Evolutionary conservation across 2,888 invertebrate species (phyloP).

Genomic region (Minunthozetes semirufus): DNA sequence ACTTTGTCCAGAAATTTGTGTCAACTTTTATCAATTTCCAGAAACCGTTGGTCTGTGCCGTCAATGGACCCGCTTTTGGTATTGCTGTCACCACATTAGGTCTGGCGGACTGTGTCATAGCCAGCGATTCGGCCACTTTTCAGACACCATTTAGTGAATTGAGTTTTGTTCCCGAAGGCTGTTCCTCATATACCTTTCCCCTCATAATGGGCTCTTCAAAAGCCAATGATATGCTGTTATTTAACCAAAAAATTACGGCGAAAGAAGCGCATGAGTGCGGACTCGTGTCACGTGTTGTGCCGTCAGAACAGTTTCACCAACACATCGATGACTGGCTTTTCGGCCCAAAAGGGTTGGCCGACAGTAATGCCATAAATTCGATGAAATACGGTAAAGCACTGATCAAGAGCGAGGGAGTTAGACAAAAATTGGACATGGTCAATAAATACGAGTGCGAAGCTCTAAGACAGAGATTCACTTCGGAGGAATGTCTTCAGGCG

Average conservation of each 20-base stretch:
- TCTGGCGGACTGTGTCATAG: slow-evolving; percentile 80
- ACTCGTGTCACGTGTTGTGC: slow-evolving; percentile 71
- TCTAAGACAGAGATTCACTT: slow-evolving; percentile 59
- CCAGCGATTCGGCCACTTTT: slow-evolving; percentile 80
- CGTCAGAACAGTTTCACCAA: slow-evolving; percentile 57
- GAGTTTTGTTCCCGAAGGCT: slow-evolving; percentile 85
- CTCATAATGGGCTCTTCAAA: slow-evolving; percentile 64
- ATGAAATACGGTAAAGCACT: slow-evolving; percentile 65
- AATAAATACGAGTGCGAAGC: slow-evolving; percentile 63
- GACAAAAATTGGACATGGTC: slow-evolving; percentile 58
- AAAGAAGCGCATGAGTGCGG: slow-evolving; percentile 68
- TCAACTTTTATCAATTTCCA: slow-evolving; percentile 73
- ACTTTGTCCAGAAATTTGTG: slow-evolving; percentile 52
- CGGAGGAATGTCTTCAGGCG: slow-evolving; percentile 61
- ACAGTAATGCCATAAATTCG: slow-evolving; percentile 50
- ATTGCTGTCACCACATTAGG: slow-evolving; percentile 76
- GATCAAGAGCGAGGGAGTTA: slow-evolving; percentile 54
- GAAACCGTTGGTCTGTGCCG: slow-evolving; percentile 75
- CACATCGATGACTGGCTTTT: slow-evolving; percentile 50
- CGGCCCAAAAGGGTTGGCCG: slow-evolving; percentile 32
- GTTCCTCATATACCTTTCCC: slow-evolving; percentile 79
- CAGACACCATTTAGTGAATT: slow-evolving; percentile 88
- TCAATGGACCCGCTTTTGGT: slow-evolving; percentile 92
- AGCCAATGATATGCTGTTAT: slow-evolving; percentile 56
- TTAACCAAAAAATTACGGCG: slow-evolving; percentile 70